Percentiles rank a stretch among this genome's conserved stretches.
Conservation (phyloP, 2,113 vertebrate genomes). For the Elephas maximus region DNA sequence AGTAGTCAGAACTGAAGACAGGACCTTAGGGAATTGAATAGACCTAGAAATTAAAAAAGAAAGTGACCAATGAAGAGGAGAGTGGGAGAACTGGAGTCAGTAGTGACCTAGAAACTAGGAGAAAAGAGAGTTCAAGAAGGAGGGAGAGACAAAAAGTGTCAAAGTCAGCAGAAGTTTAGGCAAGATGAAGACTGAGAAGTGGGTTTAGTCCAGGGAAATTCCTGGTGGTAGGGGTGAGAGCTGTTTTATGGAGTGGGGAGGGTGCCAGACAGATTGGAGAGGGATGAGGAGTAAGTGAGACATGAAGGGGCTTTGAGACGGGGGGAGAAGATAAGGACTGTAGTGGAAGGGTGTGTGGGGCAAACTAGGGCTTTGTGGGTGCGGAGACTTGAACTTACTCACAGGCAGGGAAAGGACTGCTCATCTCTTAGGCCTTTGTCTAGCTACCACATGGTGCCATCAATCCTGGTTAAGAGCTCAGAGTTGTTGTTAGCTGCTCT, state of each 20-base stretch:
- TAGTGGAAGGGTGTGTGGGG: background rate
- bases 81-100: background rate
- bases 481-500: background rate
- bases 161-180: background rate
- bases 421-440: background rate
- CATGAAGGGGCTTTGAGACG: background rate
- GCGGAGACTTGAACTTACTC: background rate
- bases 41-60: background rate
- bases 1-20: background rate
- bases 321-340: background rate
- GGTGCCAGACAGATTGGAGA: background rate
- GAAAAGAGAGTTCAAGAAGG: background rate
- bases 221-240: background rate
- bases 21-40: background rate
- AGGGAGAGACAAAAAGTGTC: background rate
- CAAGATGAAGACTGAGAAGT: too few relatives aligned
- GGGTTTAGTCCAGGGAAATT: background rate
- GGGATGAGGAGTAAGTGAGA: background rate
- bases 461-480: background rate
- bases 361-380: background rate
- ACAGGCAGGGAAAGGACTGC: background rate
- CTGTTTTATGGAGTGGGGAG: background rate
- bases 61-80: background rate
- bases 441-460: background rate
- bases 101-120: background rate